Conservation (phyloP, 1,140 invertebrate genomes). For the Apis florea region DNA sequence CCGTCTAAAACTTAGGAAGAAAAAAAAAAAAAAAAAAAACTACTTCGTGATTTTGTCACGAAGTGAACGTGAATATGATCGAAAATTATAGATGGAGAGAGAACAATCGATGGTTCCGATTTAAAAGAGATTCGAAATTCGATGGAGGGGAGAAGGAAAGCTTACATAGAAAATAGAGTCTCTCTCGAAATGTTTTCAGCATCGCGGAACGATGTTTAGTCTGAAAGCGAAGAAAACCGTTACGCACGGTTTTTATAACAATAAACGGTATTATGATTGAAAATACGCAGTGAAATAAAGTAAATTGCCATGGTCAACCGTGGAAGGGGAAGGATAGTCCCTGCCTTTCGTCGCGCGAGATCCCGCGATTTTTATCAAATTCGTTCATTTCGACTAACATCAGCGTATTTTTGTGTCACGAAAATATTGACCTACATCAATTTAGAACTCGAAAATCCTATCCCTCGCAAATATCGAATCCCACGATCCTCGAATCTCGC, state of each 20-base stretch:
- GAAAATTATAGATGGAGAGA: background rate
- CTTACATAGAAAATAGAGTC: slow-evolving; percentile 27
- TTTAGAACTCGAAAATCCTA: background rate
- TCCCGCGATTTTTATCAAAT: slow-evolving; percentile 1
- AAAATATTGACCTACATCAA: slow-evolving; percentile 10
- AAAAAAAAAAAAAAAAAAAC: background rate
- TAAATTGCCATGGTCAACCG: background rate
- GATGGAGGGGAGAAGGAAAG: background rate
- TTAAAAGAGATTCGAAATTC: slow-evolving; percentile 11
- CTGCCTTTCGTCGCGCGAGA: background rate
- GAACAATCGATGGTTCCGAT: slow-evolving; percentile 11
- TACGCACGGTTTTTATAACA: slow-evolving; percentile 25
- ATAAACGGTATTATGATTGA: slow-evolving; percentile 35
- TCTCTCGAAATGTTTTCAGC: background rate
- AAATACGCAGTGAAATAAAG: slow-evolving; percentile 24
- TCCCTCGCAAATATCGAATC: background rate
- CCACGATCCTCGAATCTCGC: background rate
- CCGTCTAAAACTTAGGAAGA: too few relatives aligned
- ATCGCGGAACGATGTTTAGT: slow-evolving; percentile 22
- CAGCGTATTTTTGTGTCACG: background rate
- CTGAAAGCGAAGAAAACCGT: slow-evolving; percentile 16
- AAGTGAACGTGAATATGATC: background rate
- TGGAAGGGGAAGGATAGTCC: background rate
- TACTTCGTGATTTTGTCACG: background rate
- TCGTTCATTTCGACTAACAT: background rate